These are phyloP conservation scores for Proterorhinus semilunaris DNA, from an alignment of 2,113 vertebrate genomes.

Conservation along the genomic window DNA sequence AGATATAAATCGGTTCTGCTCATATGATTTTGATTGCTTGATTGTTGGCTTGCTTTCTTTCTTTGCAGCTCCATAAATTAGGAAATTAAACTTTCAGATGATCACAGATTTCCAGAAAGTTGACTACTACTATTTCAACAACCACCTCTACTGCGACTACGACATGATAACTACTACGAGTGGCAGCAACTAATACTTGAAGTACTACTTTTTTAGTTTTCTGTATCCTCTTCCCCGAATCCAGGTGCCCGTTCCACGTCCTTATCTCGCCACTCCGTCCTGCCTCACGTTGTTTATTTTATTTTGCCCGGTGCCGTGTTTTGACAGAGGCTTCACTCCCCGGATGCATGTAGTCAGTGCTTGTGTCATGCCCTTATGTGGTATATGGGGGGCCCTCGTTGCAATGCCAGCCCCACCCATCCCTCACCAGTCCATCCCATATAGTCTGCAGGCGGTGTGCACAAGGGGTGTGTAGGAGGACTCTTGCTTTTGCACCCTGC, in stretches of 20 bases:
- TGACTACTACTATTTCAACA: too few relatives aligned
- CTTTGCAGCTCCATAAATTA: too few relatives aligned
- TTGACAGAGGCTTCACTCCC: constrained; percentile 71
- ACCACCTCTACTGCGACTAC: too few relatives aligned
- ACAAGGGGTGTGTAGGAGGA: constrained; percentile 34
- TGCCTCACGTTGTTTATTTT: constrained; percentile 68
- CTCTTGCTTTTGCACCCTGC: constrained; percentile 50
- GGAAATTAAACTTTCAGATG: too few relatives aligned
- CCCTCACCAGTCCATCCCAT: constrained; percentile 38
- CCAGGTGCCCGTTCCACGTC: constrained; percentile 20
- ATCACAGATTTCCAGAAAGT: too few relatives aligned
- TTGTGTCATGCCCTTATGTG: constrained; percentile 74
- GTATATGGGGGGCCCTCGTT: constrained; percentile 59
- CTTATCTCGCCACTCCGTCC: constrained; percentile 57
- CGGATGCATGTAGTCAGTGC: constrained; percentile 66
- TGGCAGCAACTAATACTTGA: neutral
- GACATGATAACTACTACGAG: neutral
- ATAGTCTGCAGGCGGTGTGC: constrained; percentile 13
- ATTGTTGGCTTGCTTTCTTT: too few relatives aligned
- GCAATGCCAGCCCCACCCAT: constrained; percentile 60
- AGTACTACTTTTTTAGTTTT: constrained; percentile 2
- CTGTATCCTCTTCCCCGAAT: constrained; percentile 7
- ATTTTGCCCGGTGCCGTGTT: constrained; percentile 63
- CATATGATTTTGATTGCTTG: neutral
- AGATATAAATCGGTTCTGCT: neutral